These are phyloP conservation scores for Epinephelus malabaricus DNA, from an alignment of 2,797 vertebrate genomes.

Conservation along the genomic window DNA sequence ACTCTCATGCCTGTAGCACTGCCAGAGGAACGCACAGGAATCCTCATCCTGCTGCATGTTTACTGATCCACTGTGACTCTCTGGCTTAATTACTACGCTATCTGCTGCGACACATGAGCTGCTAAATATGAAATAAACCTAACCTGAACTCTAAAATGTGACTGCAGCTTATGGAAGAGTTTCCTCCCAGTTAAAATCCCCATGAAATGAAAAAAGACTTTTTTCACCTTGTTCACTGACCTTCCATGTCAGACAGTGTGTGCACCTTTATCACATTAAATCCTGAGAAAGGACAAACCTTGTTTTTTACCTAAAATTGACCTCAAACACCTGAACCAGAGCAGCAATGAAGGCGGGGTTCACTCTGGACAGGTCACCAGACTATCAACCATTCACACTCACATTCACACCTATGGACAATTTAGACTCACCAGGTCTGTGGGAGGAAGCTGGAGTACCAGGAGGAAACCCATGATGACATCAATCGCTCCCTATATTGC, in stretches of 20 bases:
- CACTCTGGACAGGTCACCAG: no score
- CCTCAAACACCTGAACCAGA: background rate
- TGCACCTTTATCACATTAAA: background rate
- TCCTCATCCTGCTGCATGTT: conserved; percentile 36
- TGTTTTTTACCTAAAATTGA: background rate
- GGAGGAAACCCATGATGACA: no score
- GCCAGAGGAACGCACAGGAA: conserved; percentile 28
- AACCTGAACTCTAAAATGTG: conserved; percentile 22
- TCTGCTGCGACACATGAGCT: conserved; percentile 26
- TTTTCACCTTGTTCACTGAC: background rate
- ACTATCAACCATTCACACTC: no score
- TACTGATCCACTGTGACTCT: conserved; percentile 50
- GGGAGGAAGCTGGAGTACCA: no score
- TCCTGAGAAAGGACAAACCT: background rate
- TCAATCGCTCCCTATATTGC: no score
- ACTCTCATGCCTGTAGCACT: conserved; percentile 21
- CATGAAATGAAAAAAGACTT: conserved; percentile 28
- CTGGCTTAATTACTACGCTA: conserved; percentile 49
- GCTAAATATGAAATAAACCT: conserved; percentile 16
- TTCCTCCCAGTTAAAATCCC: conserved; percentile 25
- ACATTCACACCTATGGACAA: no score
- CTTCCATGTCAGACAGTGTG: background rate
- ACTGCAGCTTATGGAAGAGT: conserved; percentile 24
- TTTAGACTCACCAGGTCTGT: no score
- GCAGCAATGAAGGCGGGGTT: no score